Percentiles rank a stretch among this genome's conserved stretches.
Conservation (phyloP, 2,113 vertebrate species). For the Calonectris borealis region DNA sequence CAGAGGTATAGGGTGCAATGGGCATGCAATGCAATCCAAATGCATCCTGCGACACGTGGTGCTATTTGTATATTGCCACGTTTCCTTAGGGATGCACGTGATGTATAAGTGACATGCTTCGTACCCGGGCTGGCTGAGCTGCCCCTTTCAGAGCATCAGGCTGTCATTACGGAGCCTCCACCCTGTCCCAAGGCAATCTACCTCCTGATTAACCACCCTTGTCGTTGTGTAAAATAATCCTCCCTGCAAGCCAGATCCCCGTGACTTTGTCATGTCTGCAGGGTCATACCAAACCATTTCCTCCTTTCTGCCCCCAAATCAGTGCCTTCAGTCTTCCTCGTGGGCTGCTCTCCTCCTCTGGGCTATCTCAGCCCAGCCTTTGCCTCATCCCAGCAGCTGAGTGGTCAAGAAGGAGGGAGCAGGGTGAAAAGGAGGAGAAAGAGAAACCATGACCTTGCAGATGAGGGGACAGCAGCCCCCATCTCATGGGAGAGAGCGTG, state of each 20-base stretch:
- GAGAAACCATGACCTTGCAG: not conserved
- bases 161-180: not conserved
- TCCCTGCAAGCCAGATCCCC: not conserved
- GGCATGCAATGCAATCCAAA: not conserved
- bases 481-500: not conserved
- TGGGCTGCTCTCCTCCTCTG: not conserved
- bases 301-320: not conserved
- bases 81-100: not conserved
- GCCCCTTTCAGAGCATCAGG: not conserved
- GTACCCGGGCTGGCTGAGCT: not conserved
- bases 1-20: not conserved
- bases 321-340: not conserved
- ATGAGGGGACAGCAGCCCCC: not conserved
- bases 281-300: not conserved
- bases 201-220: not conserved
- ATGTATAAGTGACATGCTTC: rapidly evolving
- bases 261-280: too few species aligned
- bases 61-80: rapidly evolving
- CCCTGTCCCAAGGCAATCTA: too few species aligned
- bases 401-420: not conserved
- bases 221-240: not conserved
- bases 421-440: not conserved
- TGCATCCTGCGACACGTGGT: rapidly evolving
- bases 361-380: not conserved
- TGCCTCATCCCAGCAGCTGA: not conserved